Conservation (phyloP, 2,888 invertebrate genomes). For the Drosophila quasianomalipes region DNA sequence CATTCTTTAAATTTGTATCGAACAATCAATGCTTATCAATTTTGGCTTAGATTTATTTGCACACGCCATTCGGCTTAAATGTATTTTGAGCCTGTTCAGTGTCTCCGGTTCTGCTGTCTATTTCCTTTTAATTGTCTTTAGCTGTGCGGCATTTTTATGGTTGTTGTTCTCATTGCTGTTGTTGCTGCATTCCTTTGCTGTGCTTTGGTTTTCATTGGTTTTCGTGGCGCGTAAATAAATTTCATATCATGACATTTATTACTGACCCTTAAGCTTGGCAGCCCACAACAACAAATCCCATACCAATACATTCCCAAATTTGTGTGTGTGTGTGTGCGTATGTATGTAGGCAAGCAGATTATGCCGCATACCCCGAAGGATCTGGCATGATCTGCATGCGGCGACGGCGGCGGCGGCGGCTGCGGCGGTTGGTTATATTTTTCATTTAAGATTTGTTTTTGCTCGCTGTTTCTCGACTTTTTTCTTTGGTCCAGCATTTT, state of each 20-base stretch:
- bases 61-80: conserved; percentile 22
- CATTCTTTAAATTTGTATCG: background rate
- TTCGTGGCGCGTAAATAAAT: conserved; percentile 80
- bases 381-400: conserved; percentile 52
- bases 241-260: conserved; percentile 81
- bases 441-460: conserved; percentile 80
- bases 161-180: conserved; percentile 37
- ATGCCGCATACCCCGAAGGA: conserved; percentile 50
- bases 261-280: conserved; percentile 75
- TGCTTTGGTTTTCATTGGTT: conserved; percentile 56
- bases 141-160: conserved; percentile 53
- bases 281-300: conserved; percentile 40
- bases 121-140: conserved; percentile 43
- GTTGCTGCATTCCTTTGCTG: conserved; percentile 66
- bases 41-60: conserved; percentile 49
- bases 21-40: conserved; percentile 31
- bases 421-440: conserved; percentile 70
- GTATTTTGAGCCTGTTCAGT: conserved; percentile 27
- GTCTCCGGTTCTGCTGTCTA: conserved; percentile 34
- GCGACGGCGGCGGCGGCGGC: conserved; percentile 8
- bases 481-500: conserved; percentile 55
- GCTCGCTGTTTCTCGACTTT: conserved; percentile 16
- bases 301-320: conserved; percentile 33
- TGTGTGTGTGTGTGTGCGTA: background rate
- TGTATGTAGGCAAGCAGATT: conserved; percentile 66